phyloP scores from a whole-genome alignment of 2,113 vertebrate genomes.

The Pituophis catenifer region DNA sequence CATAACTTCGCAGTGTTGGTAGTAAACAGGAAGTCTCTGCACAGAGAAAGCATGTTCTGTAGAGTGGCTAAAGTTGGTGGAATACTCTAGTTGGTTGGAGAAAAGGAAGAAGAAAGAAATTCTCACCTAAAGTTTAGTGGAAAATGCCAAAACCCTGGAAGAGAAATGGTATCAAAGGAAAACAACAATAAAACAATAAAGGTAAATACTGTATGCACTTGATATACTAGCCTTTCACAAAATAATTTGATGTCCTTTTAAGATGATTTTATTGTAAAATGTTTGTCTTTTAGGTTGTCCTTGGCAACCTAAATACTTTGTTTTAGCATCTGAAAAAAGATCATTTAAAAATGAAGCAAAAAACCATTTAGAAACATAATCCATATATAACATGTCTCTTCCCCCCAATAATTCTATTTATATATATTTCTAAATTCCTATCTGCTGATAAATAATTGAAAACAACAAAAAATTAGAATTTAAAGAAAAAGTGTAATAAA shows the following conservation, averaged over 20 bases:
- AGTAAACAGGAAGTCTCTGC: background rate
- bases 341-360: background rate
- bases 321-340: background rate
- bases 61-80: background rate
- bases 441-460: background rate
- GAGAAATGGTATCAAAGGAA: background rate
- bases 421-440: background rate
- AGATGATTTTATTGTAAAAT: background rate
- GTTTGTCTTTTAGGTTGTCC: background rate
- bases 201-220: no score
- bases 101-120: background rate
- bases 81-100: background rate
- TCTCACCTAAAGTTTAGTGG: background rate
- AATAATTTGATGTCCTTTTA: background rate
- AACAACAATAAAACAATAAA: background rate
- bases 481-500: background rate
- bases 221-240: background rate
- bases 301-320: background rate
- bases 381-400: background rate
- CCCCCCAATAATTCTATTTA: background rate
- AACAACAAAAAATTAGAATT: background rate
- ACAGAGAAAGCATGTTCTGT: background rate
- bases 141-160: background rate
- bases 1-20: background rate
- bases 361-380: background rate